phyloP scores from a whole-genome alignment of 2,797 vertebrate species.

The Hapalemur alaotrensis region DNA sequence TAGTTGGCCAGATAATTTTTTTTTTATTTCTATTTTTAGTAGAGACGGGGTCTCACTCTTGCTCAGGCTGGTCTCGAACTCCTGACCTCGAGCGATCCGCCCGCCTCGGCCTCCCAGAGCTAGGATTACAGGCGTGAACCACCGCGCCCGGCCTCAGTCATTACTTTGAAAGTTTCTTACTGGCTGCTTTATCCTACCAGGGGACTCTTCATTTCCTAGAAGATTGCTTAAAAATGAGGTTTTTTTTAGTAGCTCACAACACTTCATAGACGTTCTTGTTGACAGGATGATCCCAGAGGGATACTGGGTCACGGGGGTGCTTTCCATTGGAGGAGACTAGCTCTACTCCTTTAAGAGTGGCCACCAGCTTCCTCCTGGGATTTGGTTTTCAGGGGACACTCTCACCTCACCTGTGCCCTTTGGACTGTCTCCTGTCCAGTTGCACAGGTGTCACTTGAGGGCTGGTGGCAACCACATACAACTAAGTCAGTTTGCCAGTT shows the following conservation, averaged over 20 bases:
- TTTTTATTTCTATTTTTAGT: too few relatives aligned
- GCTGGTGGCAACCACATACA: neutral
- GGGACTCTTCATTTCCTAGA: neutral
- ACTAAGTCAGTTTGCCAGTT: neutral
- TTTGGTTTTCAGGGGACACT: slow-evolving; percentile 19
- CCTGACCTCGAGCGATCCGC: too few relatives aligned
- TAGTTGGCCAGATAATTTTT: too few relatives aligned
- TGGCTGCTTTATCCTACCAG: slow-evolving; percentile 15
- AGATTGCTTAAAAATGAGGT: neutral
- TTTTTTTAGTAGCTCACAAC: neutral
- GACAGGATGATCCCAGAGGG: neutral
- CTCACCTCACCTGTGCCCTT: slow-evolving; percentile 32
- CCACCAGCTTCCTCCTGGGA: slow-evolving; percentile 7
- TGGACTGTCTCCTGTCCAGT: slow-evolving; percentile 31
- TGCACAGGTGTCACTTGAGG: slow-evolving; percentile 38
- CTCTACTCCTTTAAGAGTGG: neutral
- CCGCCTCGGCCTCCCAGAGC: too few relatives aligned
- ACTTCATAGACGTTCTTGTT: neutral
- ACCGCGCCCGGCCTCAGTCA: too few relatives aligned
- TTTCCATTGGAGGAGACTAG: neutral
- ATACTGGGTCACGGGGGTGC: neutral
- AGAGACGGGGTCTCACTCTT: too few relatives aligned
- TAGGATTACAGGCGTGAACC: too few relatives aligned
- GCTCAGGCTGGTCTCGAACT: too few relatives aligned
- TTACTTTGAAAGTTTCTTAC: slow-evolving; percentile 36